phyloP scores from a whole-genome alignment of 2,797 vertebrate genomes.

The Microctenopoma lineatum region DNA sequence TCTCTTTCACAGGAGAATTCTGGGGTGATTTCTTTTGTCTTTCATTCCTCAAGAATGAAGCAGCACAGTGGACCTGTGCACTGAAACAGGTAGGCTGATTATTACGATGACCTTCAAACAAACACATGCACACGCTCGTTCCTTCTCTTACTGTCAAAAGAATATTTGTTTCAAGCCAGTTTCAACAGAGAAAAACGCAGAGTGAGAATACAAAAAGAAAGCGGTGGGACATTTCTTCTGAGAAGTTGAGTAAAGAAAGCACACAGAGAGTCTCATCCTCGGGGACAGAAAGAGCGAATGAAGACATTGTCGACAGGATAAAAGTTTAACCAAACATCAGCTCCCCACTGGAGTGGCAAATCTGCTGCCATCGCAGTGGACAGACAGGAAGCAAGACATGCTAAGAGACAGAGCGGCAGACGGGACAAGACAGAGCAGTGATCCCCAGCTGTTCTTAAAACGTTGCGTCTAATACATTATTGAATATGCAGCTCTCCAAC shows the following conservation, averaged over 20 bases:
- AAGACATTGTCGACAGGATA: slow-evolving; percentile 60
- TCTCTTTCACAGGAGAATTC: slow-evolving; percentile 80
- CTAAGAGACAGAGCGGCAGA: slow-evolving; percentile 70
- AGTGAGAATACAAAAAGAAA: slow-evolving; percentile 17
- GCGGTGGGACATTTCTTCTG: slow-evolving; percentile 16
- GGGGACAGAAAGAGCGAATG: slow-evolving; percentile 39
- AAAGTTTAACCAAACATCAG: slow-evolving; percentile 75
- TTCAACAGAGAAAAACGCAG: slow-evolving; percentile 31
- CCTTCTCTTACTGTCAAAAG: slow-evolving; percentile 13
- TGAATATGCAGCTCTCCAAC: slow-evolving; percentile 73
- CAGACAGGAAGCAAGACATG: slow-evolving; percentile 53
- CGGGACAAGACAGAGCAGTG: slow-evolving; percentile 64
- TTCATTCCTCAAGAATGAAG: slow-evolving; percentile 81
- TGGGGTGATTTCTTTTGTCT: slow-evolving; percentile 77
- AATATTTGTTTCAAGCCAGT: slow-evolving; percentile 23
- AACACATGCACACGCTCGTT: slow-evolving; percentile 2
- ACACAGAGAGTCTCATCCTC: slow-evolving; percentile 39
- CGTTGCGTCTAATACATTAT: slow-evolving; percentile 80
- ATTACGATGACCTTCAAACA: slow-evolving; percentile 38
- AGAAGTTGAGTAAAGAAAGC: slow-evolving; percentile 28
- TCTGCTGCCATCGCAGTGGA: slow-evolving; percentile 57
- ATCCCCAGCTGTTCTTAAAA: slow-evolving; percentile 78
- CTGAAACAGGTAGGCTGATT: slow-evolving; percentile 72
- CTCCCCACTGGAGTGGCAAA: slow-evolving; percentile 55
- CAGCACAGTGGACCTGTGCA: slow-evolving; percentile 56